Conservation (phyloP, 2,888 invertebrate species). For the Pyrgus malvae region DNA sequence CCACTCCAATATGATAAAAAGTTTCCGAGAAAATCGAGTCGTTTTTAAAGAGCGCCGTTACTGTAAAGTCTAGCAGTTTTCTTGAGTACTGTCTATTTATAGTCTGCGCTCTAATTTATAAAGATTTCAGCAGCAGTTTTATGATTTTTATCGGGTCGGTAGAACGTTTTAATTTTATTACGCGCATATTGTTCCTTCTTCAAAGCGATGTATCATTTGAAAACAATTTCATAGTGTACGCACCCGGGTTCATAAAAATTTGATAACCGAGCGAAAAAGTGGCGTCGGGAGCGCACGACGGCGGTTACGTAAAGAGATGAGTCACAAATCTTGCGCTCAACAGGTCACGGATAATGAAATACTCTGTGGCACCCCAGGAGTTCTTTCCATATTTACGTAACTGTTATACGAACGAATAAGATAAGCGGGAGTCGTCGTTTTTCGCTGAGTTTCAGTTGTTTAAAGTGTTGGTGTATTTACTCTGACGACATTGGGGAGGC, state of each 20-base stretch:
- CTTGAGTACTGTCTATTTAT: slow-evolving; percentile 12
- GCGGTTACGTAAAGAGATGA: slow-evolving; percentile 58
- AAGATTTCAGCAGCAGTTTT: slow-evolving; percentile 5
- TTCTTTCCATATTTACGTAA: slow-evolving; percentile 71
- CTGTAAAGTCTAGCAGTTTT: slow-evolving; percentile 3
- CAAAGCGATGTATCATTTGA: slow-evolving; percentile 22
- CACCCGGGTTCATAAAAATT: slow-evolving; percentile 38
- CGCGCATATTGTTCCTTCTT: slow-evolving; percentile 8
- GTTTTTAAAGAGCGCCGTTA: slow-evolving; percentile 13
- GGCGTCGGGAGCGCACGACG: slow-evolving; percentile 41
- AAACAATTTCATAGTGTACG: slow-evolving; percentile 19
- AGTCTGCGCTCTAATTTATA: neutral
- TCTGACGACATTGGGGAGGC: slow-evolving; percentile 46
- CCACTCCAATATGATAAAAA: slow-evolving; percentile 7
- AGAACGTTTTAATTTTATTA: slow-evolving; percentile 5
- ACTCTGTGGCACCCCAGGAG: slow-evolving; percentile 63
- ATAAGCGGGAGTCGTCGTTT: slow-evolving; percentile 60
- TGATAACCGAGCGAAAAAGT: slow-evolving; percentile 41
- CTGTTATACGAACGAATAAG: slow-evolving; percentile 66
- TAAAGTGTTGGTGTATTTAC: slow-evolving; percentile 67
- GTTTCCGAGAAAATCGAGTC: slow-evolving; percentile 11
- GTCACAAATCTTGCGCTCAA: slow-evolving; percentile 72
- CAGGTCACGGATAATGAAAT: slow-evolving; percentile 78
- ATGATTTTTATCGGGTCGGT: slow-evolving; percentile 11
- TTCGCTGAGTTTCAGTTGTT: slow-evolving; percentile 62